Conservation (phyloP, 2,797 vertebrate species). For the Brachyrhaphis roseni region DNA sequence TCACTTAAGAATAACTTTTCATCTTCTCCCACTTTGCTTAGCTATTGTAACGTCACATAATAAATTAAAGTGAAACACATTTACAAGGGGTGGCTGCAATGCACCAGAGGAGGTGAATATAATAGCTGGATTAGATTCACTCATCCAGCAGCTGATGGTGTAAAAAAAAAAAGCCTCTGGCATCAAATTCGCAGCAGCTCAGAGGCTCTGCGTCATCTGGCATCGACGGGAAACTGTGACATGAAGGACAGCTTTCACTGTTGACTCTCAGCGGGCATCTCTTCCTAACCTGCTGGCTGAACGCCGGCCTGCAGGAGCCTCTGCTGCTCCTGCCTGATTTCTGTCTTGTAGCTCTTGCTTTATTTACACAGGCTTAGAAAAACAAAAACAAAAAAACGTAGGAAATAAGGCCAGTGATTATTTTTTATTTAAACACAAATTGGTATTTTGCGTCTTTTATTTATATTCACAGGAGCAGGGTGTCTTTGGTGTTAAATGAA, state of each 20-base stretch:
- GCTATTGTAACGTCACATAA: conserved; percentile 2
- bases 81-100: not conserved
- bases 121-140: conserved; percentile 27
- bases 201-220: conserved; percentile 43
- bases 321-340: conserved; percentile 18
- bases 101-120: conserved; percentile 19
- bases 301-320: conserved; percentile 24
- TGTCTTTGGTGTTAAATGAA: conserved; percentile 1
- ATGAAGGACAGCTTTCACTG: conserved; percentile 52
- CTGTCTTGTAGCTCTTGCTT: not conserved
- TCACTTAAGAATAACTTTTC: not conserved
- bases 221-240: conserved; percentile 42
- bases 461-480: not conserved
- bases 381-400: not conserved
- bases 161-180: conserved; percentile 40
- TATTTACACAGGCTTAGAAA: conserved; percentile 7
- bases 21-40: not conserved
- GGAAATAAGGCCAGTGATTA: not conserved
- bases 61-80: not conserved
- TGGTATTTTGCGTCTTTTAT: not conserved
- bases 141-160: conserved; percentile 45
- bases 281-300: conserved; percentile 48
- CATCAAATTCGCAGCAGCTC: conserved; percentile 45
- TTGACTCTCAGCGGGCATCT: conserved; percentile 54
- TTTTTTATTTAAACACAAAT: not conserved